Percentiles rank a stretch among this genome's conserved stretches.
These are phyloP conservation scores for Physocephala rufipes DNA, from an alignment of 2,888 invertebrate genomes.

Conservation along the genomic window DNA sequence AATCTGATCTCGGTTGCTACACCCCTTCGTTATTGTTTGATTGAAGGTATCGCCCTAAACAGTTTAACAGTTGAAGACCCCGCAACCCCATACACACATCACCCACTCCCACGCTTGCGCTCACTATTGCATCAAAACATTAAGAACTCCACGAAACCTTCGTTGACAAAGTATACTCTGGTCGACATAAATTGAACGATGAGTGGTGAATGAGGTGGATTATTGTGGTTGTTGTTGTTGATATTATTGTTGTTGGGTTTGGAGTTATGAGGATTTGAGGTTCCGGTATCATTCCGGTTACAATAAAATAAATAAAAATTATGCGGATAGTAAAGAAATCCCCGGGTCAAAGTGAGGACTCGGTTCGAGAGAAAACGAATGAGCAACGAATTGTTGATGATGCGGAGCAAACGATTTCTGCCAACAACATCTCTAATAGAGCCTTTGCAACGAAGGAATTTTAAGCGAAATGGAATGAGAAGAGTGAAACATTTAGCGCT, in stretches of 20 bases:
- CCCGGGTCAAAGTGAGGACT: not conserved
- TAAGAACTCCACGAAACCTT: too few relatives aligned
- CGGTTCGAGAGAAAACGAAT: not conserved
- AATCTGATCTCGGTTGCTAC: slow-evolving; percentile 6
- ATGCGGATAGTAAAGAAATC: not conserved
- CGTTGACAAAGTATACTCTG: too few relatives aligned
- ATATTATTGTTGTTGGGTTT: too few relatives aligned
- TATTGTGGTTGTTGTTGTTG: slow-evolving; percentile 38
- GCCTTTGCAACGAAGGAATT: slow-evolving; percentile 14
- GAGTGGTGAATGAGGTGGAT: slow-evolving; percentile 43
- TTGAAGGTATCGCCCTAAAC: slow-evolving; percentile 27
- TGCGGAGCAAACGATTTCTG: slow-evolving; percentile 16
- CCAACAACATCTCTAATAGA: slow-evolving; percentile 15
- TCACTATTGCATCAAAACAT: too few relatives aligned
- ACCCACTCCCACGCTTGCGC: too few relatives aligned
- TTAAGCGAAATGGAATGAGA: slow-evolving; percentile 23
- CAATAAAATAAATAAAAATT: slow-evolving; percentile 30
- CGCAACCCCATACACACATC: not conserved
- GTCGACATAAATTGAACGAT: slow-evolving; percentile 13
- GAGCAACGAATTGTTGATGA: not conserved
- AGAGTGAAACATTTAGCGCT: too few relatives aligned
- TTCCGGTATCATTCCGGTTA: slow-evolving; percentile 45
- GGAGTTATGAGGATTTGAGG: too few relatives aligned
- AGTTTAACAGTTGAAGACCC: slow-evolving; percentile 11
- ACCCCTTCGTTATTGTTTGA: slow-evolving; percentile 23